Evolutionary conservation across 2,797 vertebrate species (phyloP), one percentile per base, ranked within the genome.

Genomic region (Valencia hispanica): DNA sequence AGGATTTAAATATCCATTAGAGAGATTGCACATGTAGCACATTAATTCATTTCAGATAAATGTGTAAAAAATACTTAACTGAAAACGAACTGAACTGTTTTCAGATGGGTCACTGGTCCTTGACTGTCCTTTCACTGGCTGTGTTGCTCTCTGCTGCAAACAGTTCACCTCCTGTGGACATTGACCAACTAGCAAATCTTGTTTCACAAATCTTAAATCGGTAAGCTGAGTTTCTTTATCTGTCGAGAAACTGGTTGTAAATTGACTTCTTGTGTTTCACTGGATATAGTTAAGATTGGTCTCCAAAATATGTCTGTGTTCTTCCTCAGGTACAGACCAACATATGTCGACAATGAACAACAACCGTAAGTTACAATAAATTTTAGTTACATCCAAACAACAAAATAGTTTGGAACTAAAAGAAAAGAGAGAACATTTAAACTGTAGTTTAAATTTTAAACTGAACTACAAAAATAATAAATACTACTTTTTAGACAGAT

Each of bases 321-420:
- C 59, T 34, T 20, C 59, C 32, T 63, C 17, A 63, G 59, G 17
- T 61, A 32, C 27, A 61, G 57, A 61, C 30, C 57, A 17, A 32
- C 0, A 0, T 61, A 61, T n/a, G n/a, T n/a, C 17, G 2, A 7
- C 27, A 17, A 7, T 59, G 0, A 0, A 6, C 6, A 32, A 0
- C 30, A 34, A 34, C 0, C 17, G 32, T 61, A 34, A 63, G 55
- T 59, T 32, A 51, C 18, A 51, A 30, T 53, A 5, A 59, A 30
- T 32, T 57, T 59, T 8, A 2, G 17, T 4, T 50, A 50, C 2
- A 63, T 34, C 3, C 18, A 63, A 63, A 63, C 7, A 63, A 22
- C 2, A 34, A 7, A 34, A 63, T 20, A 34, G 7, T 63, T 22
- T 63, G 8, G 1, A 63, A 20, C 30, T 34, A 8, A 63, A 20